phyloP scores from a whole-genome alignment of 2,888 invertebrate genomes.

The Camptogramma bilineatum region DNA sequence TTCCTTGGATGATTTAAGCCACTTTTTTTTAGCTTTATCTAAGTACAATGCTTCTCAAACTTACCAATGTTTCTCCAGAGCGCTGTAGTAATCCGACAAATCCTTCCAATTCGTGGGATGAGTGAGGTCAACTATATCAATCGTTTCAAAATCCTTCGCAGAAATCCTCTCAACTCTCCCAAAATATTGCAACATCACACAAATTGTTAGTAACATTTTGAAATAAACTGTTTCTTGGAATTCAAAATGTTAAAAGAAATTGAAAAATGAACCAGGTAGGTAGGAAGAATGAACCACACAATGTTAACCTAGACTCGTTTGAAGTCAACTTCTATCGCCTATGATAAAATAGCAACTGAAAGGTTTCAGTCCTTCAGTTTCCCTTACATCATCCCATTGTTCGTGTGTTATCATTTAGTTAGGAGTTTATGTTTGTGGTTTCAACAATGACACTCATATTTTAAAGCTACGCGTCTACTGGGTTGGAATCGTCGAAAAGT shows the following conservation, averaged over 20 bases:
- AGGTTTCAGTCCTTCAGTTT: neutral
- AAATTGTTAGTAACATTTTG: slow-evolving; percentile 2
- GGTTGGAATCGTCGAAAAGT: too few species aligned
- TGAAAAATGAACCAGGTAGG: too few species aligned
- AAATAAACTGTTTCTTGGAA: neutral
- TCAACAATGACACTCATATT: neutral
- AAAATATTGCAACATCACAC: slow-evolving; percentile 17
- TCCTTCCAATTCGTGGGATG: slow-evolving; percentile 62
- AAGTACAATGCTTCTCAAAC: slow-evolving; percentile 13
- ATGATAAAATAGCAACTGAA: neutral
- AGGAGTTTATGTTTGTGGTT: neutral
- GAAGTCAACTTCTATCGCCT: neutral
- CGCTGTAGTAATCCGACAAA: slow-evolving; percentile 57
- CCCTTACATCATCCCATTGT: slow-evolving; percentile 15
- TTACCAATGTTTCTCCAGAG: slow-evolving; percentile 64
- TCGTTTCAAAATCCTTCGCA: slow-evolving; percentile 34
- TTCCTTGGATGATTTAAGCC: too few species aligned
- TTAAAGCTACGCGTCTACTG: neutral
- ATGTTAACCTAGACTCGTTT: neutral
- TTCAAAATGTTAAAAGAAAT: too few species aligned
- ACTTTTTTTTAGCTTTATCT: neutral
- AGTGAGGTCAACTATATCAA: slow-evolving; percentile 63
- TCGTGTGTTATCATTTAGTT: slow-evolving; percentile 7
- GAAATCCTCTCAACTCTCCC: neutral
- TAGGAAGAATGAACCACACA: too few species aligned